Conservation (phyloP, 1,140 invertebrate species). For the Microplitis mediator region DNA sequence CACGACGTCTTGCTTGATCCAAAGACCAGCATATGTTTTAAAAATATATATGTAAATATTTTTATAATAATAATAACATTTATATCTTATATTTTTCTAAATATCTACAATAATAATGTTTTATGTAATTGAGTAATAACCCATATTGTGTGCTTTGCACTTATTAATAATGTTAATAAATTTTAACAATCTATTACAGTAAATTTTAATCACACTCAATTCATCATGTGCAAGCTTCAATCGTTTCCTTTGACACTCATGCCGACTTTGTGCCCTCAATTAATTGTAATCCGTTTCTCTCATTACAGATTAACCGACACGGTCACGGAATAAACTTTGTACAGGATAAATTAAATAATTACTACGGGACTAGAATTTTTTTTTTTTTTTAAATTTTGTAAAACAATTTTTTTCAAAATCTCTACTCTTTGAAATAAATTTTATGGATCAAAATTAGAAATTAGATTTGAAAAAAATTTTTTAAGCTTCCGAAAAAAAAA, state of each 20-base stretch:
- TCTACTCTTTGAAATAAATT: too few relatives aligned
- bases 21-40: neutral
- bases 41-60: too few relatives aligned
- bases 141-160: neutral
- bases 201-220: slow-evolving; percentile 4
- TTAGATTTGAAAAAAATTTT: too few relatives aligned
- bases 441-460: too few relatives aligned
- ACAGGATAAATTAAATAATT: slow-evolving; percentile 1
- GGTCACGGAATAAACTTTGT: slow-evolving; percentile 1
- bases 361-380: neutral
- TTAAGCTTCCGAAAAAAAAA: too few relatives aligned
- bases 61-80: too few relatives aligned
- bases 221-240: neutral
- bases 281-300: slow-evolving; percentile 18
- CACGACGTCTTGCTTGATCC: neutral
- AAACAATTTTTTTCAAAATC: neutral
- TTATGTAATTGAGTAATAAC: neutral
- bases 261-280: slow-evolving; percentile 6
- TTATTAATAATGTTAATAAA: neutral
- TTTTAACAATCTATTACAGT: neutral
- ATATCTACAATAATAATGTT: too few relatives aligned
- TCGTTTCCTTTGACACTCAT: neutral
- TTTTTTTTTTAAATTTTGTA: neutral
- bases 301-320: neutral
- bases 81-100: too few relatives aligned